Evolutionary conservation across 2,113 vertebrate genomes (phyloP).

Genomic region (Melanotaenia duboulayi): DNA sequence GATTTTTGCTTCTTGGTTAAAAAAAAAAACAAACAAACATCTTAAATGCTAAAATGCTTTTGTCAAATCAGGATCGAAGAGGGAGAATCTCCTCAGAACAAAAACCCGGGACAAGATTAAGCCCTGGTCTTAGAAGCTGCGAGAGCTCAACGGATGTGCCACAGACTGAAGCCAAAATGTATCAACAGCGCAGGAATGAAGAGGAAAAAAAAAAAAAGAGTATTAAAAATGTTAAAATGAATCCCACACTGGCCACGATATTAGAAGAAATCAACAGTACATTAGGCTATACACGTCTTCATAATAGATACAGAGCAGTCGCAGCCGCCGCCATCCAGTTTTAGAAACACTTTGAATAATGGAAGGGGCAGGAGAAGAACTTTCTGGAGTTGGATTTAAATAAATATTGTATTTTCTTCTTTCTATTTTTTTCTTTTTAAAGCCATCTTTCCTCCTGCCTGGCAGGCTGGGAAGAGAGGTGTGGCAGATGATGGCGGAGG

Average conservation of each 20-base stretch:
- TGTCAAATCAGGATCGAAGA: conserved; percentile 31
- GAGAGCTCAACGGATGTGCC: conserved; percentile 37
- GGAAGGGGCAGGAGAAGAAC: conserved; percentile 39
- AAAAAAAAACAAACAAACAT: conserved; percentile 16
- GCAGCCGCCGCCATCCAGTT: conserved; percentile 55
- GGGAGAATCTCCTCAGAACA: neutral
- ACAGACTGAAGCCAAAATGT: conserved; percentile 38
- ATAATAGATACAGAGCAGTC: conserved; percentile 63
- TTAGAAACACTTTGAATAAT: conserved; percentile 67
- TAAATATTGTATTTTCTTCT: conserved; percentile 65
- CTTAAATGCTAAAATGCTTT: conserved; percentile 51
- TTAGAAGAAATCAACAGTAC: conserved; percentile 71
- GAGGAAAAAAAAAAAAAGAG: conserved; percentile 13
- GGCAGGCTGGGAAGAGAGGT: conserved; percentile 26
- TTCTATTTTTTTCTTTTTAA: conserved; percentile 32
- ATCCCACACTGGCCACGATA: conserved; percentile 68
- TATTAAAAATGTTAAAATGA: conserved; percentile 63
- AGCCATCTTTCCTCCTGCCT: conserved; percentile 57
- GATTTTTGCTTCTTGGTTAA: conserved; percentile 39
- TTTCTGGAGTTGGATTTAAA: conserved; percentile 56
- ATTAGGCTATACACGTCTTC: conserved; percentile 61
- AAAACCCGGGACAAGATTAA: conserved; percentile 1
- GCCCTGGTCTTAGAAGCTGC: conserved; percentile 26
- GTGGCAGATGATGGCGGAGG: conserved; percentile 13
- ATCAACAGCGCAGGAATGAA: conserved; percentile 12